Conservation (phyloP, 2,888 invertebrate species). For the Timema podura region DNA sequence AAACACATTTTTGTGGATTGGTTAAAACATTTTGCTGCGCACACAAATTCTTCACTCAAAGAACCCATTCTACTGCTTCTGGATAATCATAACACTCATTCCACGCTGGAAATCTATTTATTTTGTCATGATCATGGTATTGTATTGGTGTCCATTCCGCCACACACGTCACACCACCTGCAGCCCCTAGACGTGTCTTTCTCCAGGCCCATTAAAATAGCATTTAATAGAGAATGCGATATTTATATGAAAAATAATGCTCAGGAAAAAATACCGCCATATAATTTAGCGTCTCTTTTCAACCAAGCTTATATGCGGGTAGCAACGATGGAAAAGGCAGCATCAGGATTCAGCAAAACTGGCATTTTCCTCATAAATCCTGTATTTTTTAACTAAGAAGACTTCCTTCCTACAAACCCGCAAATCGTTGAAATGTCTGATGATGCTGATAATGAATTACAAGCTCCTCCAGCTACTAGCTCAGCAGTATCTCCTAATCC, state of each 20-base stretch:
- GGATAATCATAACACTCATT: constrained; percentile 7
- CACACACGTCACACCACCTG: background rate
- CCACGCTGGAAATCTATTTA: background rate
- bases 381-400: background rate
- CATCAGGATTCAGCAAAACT: background rate
- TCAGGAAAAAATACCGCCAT: background rate
- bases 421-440: background rate
- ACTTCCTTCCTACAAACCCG: background rate
- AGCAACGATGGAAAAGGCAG: background rate
- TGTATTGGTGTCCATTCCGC: background rate
- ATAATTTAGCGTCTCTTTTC: background rate
- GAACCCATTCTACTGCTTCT: background rate
- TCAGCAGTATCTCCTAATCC: no score
- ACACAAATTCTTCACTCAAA: background rate
- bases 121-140: background rate
- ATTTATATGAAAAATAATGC: background rate
- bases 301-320: background rate
- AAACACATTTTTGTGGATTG: background rate
- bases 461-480: no score
- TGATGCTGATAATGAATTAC: background rate
- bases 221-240: background rate
- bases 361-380: background rate
- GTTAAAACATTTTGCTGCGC: background rate
- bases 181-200: constrained; percentile 2
- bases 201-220: background rate